Evolutionary conservation across 1,140 invertebrate genomes (phyloP).

Genomic region (Leptestheria dahalacensis): DNA sequence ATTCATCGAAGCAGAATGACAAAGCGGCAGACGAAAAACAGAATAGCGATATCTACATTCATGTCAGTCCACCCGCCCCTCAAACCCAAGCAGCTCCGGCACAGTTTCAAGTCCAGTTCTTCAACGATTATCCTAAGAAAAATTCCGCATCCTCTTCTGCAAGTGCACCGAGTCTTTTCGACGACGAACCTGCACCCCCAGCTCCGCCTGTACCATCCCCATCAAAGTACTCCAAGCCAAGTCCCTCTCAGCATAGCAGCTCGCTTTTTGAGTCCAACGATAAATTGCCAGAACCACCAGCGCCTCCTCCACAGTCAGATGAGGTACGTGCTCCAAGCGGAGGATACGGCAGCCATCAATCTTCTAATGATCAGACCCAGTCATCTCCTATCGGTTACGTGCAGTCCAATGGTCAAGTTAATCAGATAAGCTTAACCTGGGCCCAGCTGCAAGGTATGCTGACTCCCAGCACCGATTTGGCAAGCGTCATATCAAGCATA

Average conservation of each 20-base stretch:
- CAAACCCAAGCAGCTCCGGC: not conserved
- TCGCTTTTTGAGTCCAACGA: too few relatives aligned
- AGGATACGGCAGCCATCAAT: not conserved
- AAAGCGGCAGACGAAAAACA: not conserved
- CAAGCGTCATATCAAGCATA: conserved; percentile 7
- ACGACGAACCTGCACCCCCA: too few relatives aligned
- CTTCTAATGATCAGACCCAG: not conserved
- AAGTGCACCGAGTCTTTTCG: too few relatives aligned
- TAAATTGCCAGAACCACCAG: too few relatives aligned
- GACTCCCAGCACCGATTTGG: conserved; percentile 12
- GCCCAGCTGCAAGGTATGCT: conserved; percentile 12
- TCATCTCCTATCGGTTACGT: conserved; percentile 1
- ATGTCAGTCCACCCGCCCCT: not conserved
- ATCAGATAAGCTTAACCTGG: conserved; percentile 14
- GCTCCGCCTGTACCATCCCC: too few relatives aligned
- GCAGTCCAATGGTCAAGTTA: conserved; percentile 5
- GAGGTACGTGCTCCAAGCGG: too few relatives aligned
- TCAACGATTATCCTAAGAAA: not conserved
- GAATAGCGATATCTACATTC: conserved; percentile 1
- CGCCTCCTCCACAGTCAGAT: too few relatives aligned
- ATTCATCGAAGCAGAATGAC: not conserved
- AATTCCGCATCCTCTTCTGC: not conserved
- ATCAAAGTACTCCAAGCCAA: too few relatives aligned
- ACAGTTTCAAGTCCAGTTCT: not conserved
- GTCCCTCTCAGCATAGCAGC: too few relatives aligned